Evolutionary conservation across 2,888 invertebrate species (phyloP).

Genomic region (Argynnis bischoffii): DNA sequence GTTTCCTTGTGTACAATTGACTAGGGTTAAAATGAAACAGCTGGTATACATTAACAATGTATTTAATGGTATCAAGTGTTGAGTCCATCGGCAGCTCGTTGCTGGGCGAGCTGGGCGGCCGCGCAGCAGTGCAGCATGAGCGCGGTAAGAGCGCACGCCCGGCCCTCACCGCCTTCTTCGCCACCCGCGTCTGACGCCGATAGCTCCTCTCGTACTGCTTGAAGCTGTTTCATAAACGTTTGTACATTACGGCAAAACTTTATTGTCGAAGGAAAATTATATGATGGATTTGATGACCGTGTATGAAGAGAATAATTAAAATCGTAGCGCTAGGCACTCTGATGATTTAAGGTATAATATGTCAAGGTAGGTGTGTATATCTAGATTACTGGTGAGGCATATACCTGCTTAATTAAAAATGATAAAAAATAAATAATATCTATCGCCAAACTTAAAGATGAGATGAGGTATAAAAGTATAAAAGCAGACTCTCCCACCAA

Average conservation of each 20-base stretch:
- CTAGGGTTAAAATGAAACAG: conserved; percentile 22
- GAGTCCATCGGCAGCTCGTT: conserved; percentile 49
- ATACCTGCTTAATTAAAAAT: no score
- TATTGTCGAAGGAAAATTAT: no score
- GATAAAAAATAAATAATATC: no score
- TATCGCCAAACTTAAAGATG: no score
- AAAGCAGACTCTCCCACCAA: no score
- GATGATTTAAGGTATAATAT: no score
- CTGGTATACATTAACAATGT: conserved; percentile 32
- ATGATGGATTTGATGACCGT: no score
- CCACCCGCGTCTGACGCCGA: conserved; percentile 64
- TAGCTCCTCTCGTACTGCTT: conserved; percentile 73
- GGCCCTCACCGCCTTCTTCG: conserved; percentile 86
- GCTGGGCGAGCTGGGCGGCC: conserved; percentile 90
- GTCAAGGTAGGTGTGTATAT: no score
- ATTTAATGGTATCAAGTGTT: conserved; percentile 65
- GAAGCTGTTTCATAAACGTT: conserved; percentile 50
- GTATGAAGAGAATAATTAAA: no score
- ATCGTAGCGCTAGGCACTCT: no score
- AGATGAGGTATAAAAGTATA: no score
- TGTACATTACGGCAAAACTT: neutral
- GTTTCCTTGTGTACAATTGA: neutral
- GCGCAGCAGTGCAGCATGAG: conserved; percentile 97
- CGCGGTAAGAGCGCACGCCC: conserved; percentile 94
- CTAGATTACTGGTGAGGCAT: no score